Evolutionary conservation across 2,797 vertebrate genomes (phyloP), one percentile per base, ranked within the genome.

Genomic region (Myiothlypis chrysogaster): DNA sequence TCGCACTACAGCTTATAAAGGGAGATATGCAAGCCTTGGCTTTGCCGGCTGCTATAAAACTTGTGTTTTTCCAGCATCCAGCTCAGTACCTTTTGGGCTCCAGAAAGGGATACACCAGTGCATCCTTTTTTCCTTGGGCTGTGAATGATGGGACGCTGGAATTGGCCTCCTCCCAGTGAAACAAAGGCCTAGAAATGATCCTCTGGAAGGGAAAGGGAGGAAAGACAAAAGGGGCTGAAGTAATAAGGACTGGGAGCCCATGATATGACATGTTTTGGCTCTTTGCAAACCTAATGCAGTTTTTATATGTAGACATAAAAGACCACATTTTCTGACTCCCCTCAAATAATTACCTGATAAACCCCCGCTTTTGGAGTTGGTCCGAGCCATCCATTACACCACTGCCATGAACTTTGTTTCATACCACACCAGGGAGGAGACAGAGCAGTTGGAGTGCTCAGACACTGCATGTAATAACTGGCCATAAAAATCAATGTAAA

Each of bases 391-490:
- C 89, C 95, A 95, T 95, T 96, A 87, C 88, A 84, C 88, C 6
- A 5, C 49, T 95, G 95, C 93, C 89, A 73, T 96, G 96, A 98
- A 97, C 96, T 97, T 96, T 73, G 91, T 95, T 97, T 98, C 96
- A 95, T 97, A 96, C 87, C 89, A 95, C 97, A 96, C 96, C 24
- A 69, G 97, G 97, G 97, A 97, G 87, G 91, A 86, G 70, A 87
- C 56, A 76, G 66, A 93, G 93, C 87, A 94, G 82, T 86, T 93
- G 90, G 89, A 96, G 72, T 61, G 66, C 53, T 97, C 73, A 84
- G 93, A 93, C 87, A 84, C 82, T 92, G 71, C 86, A 78, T 91
- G 77, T 89, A 97, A 96, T 95, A 92, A 96, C 25, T 55, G 89
- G 63, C 83, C 92, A 86, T 97, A 96, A 97, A 98, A 97, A 94